Evolutionary conservation across 2,113 vertebrate species (phyloP), one percentile per base, ranked within the genome.

Genomic region (Campylorhamphus procurvoides): DNA sequence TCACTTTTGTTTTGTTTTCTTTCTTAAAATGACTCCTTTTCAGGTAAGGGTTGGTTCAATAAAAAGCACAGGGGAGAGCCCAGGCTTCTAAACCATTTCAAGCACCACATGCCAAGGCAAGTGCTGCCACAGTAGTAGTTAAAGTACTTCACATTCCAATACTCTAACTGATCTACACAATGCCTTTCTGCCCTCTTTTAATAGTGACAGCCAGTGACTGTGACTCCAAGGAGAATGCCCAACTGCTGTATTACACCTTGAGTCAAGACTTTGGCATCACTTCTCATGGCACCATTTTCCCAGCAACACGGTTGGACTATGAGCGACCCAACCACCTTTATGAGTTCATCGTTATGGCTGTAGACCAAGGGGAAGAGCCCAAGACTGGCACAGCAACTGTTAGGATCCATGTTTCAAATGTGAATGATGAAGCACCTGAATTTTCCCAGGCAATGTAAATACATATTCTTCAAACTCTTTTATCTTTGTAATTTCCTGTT

Each of bases 301-400:
- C 99, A 5, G 97, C 98, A 7, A 94, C 98, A 19, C 95, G 29
- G 17, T 83, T 99, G 96, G 98, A 99, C 97, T 99, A 98, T 2
- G 99, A 99, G 90, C 96, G 98, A 33, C 98, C 98, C 3, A 98
- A 98, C 90, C 99, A 99, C 85, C 97, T 99, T 56, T 99, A 99
- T 14, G 99, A 99, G 97, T 99, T 99, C 96, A 97, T 99, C 24
- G 96, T 99, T 82, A 98, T 99, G 98, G 99, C 99, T 7, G 94
- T 99, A 33, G 99, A 99, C 97, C 98, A 98, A 77, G 99, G 98
- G 12, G 93, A 98, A 27, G 97, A 98, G 23, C 98, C 98, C 2
- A 98, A 97, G 46, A 99, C 98, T 1, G 99, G 99, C 15, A 99
- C 98, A 3, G 98, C 98, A 19, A 99, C 98, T 6, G 98, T 99